Evolutionary conservation across 2,888 invertebrate genomes (phyloP), one percentile per base, ranked within the genome.

Genomic region (Ashinkailepas kermadecensis): DNA sequence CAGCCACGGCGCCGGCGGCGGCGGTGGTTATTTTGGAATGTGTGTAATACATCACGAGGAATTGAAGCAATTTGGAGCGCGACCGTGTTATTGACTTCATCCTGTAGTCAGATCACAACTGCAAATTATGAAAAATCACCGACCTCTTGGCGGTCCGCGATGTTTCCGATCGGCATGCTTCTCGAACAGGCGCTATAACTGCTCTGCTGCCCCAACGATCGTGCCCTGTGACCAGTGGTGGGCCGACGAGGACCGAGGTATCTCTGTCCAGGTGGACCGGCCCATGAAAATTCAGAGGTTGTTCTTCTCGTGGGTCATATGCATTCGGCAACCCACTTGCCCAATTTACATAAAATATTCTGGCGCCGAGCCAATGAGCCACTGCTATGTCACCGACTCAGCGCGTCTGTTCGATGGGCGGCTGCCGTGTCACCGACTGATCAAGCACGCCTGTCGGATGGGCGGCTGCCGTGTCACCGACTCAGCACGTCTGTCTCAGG

Each of bases 41-140:
- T 70, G 70, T 70, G 39, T 70, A 70, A 70, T 70, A 70, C 70
- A 70, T 70, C 70, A 70, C 23, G 15, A 70, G 70, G 70, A 70
- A 70, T 70, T 70, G 39, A 70, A 70, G 70, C 39, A 70, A 70
- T 70, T 70, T 70, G 70, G 70, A 70, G 70, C 70, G 70, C 13
- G 70, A 25, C 70, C 70, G 70, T 70, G 70, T 70, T 39, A 70
- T 70, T 70, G 70, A 39, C 70, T 70, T 15, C 39, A 12, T 15
- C 70, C 70, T 13, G 23, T 39, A 39, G 39, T 13, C 39, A 39
- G 39, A 39, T 39, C 70, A 70, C 39, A 70, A 39, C 23, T 13
- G 70, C 70, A 70, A 70, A 70, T 70, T 70, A 70, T 39, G 70
- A 39, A 15, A 70, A 39, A 70, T 70, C 15, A 39, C 70, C 70